Conservation (phyloP, 2,888 invertebrate species). For the Celastrina argiolus region DNA sequence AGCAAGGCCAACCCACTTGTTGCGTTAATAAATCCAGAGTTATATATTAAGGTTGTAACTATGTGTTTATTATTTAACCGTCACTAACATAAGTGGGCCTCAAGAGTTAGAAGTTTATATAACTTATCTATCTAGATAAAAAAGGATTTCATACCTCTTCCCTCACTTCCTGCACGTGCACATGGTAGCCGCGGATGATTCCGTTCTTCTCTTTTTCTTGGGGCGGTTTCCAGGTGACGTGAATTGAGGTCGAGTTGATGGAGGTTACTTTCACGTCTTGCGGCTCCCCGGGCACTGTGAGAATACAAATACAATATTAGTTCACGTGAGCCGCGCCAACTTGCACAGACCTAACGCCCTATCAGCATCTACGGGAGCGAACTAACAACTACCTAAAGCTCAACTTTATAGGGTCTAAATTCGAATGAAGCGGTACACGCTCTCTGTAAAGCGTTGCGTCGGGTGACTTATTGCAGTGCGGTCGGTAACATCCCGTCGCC, state of each 20-base stretch:
- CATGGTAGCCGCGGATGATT: constrained; percentile 97
- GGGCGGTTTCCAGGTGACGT: constrained; percentile 97
- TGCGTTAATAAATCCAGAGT: no score
- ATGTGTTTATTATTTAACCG: no score
- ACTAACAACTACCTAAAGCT: constrained; percentile 67
- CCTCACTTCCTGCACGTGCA: constrained; percentile 94
- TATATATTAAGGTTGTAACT: no score
- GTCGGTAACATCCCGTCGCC: constrained; percentile 64
- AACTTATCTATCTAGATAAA: no score
- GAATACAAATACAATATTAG: constrained; percentile 45
- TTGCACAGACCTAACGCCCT: constrained; percentile 68
- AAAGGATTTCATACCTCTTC: constrained; percentile 83
- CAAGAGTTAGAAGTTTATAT: no score
- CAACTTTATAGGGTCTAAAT: constrained; percentile 53
- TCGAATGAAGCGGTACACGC: constrained; percentile 53
- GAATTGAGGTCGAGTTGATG: constrained; percentile 96
- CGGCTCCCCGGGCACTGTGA: constrained; percentile 98
- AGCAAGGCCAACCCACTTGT: no score
- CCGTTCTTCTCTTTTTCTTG: constrained; percentile 94
- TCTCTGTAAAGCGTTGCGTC: constrained; percentile 48
- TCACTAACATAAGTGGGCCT: no score
- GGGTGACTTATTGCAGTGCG: constrained; percentile 49
- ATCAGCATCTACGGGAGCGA: constrained; percentile 76
- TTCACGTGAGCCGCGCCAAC: constrained; percentile 43
- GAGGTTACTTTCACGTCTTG: constrained; percentile 92